These are phyloP conservation scores for Zhengitettix transpicula DNA, from an alignment of 2,888 invertebrate species.

Conservation along the genomic window DNA sequence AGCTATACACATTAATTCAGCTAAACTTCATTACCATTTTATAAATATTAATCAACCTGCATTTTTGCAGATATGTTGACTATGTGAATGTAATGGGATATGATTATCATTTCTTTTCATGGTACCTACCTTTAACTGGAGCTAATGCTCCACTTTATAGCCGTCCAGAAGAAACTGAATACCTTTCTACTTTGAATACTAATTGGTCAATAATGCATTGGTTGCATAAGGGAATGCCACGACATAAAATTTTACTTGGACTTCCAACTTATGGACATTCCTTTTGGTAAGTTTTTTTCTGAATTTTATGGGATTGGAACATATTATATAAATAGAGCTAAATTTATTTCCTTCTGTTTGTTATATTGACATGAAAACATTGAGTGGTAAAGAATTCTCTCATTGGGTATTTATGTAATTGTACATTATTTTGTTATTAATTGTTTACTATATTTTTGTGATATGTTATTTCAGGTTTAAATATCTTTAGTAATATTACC, in stretches of 20 bases:
- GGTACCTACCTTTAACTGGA: constrained; percentile 62
- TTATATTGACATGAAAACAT: background rate
- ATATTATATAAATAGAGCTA: background rate
- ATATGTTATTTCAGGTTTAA: too few relatives aligned
- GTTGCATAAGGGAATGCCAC: constrained; percentile 54
- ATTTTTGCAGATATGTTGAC: constrained; percentile 46
- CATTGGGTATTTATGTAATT: too few relatives aligned
- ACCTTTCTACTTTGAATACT: constrained; percentile 55
- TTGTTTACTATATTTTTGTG: too few relatives aligned
- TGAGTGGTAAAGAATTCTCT: too few relatives aligned
- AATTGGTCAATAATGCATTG: constrained; percentile 71
- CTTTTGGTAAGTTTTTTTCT: constrained; percentile 34
- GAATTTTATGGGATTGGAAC: background rate
- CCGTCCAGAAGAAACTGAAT: constrained; percentile 39
- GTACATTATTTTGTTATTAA: too few relatives aligned
- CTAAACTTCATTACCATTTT: too few relatives aligned
- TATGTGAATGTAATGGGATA: constrained; percentile 84
- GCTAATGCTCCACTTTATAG: constrained; percentile 69
- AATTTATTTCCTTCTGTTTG: background rate
- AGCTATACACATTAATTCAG: too few relatives aligned
- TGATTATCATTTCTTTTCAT: constrained; percentile 68
- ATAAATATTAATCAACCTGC: background rate
- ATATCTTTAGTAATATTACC: too few relatives aligned
- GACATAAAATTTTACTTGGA: constrained; percentile 63
- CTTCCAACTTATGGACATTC: constrained; percentile 79